Percentiles rank a stretch among this genome's conserved stretches.
Conservation (phyloP, 37 sponge, comb jelly and placozoan species). For the Dysidea cf. avara region DNA sequence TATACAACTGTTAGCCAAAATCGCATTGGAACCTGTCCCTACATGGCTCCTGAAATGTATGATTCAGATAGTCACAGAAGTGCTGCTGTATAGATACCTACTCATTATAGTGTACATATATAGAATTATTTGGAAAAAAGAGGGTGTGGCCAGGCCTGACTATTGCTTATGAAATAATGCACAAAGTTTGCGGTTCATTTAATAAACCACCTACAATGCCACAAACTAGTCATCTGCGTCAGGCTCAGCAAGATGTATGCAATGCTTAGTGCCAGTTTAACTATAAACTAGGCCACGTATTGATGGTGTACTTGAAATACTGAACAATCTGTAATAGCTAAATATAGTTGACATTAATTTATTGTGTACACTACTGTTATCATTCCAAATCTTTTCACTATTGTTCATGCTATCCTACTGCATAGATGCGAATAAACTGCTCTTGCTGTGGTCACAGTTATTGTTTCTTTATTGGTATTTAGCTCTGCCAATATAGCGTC, state of each 20-base stretch:
- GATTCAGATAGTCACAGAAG: neutral
- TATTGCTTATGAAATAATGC: conserved; percentile 8
- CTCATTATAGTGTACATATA: conserved; percentile 13
- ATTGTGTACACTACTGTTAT: no score
- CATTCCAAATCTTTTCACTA: no score
- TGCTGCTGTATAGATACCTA: conserved; percentile 1
- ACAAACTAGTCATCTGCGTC: neutral
- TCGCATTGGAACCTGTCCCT: conserved; percentile 33
- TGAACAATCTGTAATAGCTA: no score
- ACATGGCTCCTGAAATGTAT: conserved; percentile 48
- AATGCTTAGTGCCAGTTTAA: no score
- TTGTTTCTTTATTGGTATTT: no score
- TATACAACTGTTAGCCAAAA: conserved; percentile 5
- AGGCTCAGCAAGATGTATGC: no score
- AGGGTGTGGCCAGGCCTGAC: conserved; percentile 28
- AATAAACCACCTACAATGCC: neutral
- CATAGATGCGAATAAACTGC: no score
- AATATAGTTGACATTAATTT: no score
- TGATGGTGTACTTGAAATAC: no score
- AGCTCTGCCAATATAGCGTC: conserved; percentile 8
- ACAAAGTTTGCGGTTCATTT: conserved; percentile 24
- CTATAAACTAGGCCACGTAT: no score
- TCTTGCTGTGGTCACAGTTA: no score
- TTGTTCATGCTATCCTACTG: no score
- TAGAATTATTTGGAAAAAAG: conserved; percentile 7